phyloP scores from a whole-genome alignment of 2,888 invertebrate species.

The Homarus gammarus region DNA sequence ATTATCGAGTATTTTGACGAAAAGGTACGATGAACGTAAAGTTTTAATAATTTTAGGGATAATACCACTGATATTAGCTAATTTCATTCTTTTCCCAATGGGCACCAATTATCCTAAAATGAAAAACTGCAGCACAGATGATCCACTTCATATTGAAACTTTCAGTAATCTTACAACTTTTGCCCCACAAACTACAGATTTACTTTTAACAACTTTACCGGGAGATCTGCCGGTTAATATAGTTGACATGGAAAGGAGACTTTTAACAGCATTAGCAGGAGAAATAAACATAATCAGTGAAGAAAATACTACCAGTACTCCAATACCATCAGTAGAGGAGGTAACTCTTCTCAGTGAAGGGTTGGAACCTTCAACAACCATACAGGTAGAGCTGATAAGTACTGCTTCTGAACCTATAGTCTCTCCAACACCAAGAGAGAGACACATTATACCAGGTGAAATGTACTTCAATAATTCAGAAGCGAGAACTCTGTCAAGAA shows the following conservation, averaged over 20 bases:
- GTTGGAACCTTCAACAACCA: neutral
- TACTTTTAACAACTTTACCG: neutral
- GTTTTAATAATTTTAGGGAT: constrained; percentile 92
- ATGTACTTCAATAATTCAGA: neutral
- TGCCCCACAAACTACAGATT: neutral
- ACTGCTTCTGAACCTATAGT: neutral
- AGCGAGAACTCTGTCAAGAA: neutral
- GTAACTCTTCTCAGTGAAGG: neutral
- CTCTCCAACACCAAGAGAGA: no score
- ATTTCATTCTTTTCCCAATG: constrained; percentile 88
- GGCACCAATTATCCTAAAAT: constrained; percentile 79
- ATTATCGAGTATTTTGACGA: constrained; percentile 85
- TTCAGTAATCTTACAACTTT: neutral
- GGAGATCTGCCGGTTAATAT: neutral
- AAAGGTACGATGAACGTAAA: constrained; percentile 83
- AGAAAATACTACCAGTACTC: neutral
- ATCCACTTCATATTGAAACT: neutral
- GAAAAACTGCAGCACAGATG: constrained; percentile 59
- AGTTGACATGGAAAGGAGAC: neutral
- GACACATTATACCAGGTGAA: neutral
- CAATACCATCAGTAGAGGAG: neutral
- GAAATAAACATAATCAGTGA: neutral
- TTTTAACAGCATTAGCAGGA: neutral
- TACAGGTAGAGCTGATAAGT: neutral
- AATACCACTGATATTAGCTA: constrained; percentile 87